Conservation (phyloP, 2,888 invertebrate genomes). For the Oligia latruncula region DNA sequence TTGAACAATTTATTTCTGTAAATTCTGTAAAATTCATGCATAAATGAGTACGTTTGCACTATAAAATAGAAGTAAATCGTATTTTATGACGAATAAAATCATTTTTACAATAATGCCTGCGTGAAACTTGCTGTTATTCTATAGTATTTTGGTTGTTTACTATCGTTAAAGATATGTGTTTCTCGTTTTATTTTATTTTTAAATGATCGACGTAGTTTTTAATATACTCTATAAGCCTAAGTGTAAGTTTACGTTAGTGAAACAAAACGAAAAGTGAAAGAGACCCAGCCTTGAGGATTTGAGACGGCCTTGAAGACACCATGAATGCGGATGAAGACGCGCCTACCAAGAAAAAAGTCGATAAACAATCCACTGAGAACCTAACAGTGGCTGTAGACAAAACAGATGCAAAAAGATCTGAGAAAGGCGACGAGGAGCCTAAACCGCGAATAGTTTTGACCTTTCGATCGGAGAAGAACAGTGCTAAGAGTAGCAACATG, state of each 20-base stretch:
- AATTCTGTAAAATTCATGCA: background rate
- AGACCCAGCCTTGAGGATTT: conserved; percentile 65
- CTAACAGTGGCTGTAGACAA: conserved; percentile 76
- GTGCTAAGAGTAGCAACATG: conserved; percentile 88
- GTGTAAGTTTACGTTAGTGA: conserved; percentile 9
- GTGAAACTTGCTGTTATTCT: conserved; percentile 6
- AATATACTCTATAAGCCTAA: background rate
- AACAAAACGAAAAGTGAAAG: conserved; percentile 44
- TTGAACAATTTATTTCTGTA: background rate
- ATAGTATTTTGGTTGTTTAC: conserved; percentile 24
- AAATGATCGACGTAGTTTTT: conserved; percentile 26
- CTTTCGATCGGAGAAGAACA: conserved; percentile 91
- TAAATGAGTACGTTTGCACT: background rate
- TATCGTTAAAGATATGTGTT: background rate
- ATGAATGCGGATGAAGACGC: conserved; percentile 82
- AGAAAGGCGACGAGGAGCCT: conserved; percentile 82
- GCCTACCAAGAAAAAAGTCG: conserved; percentile 79
- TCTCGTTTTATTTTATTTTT: conserved; percentile 32
- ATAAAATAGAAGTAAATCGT: background rate
- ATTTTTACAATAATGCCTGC: conserved; percentile 9
- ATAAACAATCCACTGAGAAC: conserved; percentile 75
- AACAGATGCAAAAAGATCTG: conserved; percentile 76
- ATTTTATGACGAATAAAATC: background rate
- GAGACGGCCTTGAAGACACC: conserved; percentile 78
- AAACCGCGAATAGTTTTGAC: conserved; percentile 91